Percentiles rank a stretch among this genome's conserved stretches.
phyloP scores from a whole-genome alignment of 2,888 invertebrate genomes.

The Xestia rhomboidea region DNA sequence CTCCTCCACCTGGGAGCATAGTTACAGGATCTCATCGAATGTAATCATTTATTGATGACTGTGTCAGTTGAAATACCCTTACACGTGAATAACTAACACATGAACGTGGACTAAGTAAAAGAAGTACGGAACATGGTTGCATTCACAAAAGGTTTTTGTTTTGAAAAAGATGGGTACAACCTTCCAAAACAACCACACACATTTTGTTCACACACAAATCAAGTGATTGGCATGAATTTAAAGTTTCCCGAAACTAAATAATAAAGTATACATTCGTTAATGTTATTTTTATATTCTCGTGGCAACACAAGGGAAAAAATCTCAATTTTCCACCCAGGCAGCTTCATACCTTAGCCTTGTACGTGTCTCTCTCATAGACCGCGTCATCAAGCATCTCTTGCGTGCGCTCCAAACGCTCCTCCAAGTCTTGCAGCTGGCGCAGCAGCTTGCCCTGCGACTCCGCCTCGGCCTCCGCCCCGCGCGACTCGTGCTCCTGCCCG shows the following conservation, averaged over 20 bases:
- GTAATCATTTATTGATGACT: background rate
- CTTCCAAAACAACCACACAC: background rate
- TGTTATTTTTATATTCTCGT: background rate
- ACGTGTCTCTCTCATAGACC: constrained; percentile 87
- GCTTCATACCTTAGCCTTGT: constrained; percentile 82
- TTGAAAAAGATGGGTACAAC: background rate
- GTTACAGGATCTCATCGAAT: background rate
- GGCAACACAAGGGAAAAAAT: background rate
- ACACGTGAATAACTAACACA: too few relatives aligned
- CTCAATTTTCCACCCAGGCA: background rate
- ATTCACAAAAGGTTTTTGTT: background rate
- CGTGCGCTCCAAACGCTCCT: constrained; percentile 87
- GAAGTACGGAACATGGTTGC: background rate
- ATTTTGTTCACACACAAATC: background rate
- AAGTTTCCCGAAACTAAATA: background rate
- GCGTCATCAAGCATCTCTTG: constrained; percentile 89
- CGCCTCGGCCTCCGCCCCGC: constrained; percentile 61
- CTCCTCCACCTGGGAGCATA: constrained; percentile 83
- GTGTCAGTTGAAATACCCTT: background rate
- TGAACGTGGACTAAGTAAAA: too few relatives aligned
- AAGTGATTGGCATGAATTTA: background rate
- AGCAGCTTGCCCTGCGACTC: constrained; percentile 75
- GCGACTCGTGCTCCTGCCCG: constrained; percentile 74
- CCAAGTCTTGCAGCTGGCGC: constrained; percentile 89
- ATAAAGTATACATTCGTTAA: background rate